These are phyloP conservation scores for Barnardius zonarius DNA, from an alignment of 2,113 vertebrate species.

Conservation along the genomic window DNA sequence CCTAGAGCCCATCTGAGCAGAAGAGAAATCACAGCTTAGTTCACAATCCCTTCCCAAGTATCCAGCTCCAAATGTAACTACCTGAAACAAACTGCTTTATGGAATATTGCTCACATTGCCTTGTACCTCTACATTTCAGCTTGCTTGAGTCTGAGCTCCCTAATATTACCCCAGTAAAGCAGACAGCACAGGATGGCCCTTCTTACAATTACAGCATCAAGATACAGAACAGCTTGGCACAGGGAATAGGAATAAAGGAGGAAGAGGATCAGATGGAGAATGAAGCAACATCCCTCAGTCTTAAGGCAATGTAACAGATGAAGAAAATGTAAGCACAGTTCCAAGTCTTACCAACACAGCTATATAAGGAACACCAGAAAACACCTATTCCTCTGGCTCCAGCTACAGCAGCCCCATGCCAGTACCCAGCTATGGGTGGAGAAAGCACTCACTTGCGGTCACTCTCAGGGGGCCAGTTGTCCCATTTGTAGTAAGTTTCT, in stretches of 20 bases:
- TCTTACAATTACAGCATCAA: neutral
- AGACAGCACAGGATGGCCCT: neutral
- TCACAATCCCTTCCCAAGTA: neutral
- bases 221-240: neutral
- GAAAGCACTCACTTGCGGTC: conserved; percentile 89
- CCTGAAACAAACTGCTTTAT: neutral
- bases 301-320: neutral
- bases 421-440: neutral
- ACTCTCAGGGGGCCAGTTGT: conserved; percentile 98
- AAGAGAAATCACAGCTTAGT: neutral
- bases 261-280: conserved; percentile 13
- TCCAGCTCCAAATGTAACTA: neutral
- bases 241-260: neutral
- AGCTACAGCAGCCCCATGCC: neutral
- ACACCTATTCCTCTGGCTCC: neutral
- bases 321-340: conserved; percentile 8
- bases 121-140: neutral
- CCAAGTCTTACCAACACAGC: neutral
- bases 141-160: neutral
- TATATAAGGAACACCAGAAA: neutral
- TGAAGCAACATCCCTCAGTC: neutral
- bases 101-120: neutral
- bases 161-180: neutral
- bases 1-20: neutral
- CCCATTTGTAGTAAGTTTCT: conserved; percentile 99